Conservation (phyloP, 1,140 invertebrate genomes). For the Spodoptera litura region DNA sequence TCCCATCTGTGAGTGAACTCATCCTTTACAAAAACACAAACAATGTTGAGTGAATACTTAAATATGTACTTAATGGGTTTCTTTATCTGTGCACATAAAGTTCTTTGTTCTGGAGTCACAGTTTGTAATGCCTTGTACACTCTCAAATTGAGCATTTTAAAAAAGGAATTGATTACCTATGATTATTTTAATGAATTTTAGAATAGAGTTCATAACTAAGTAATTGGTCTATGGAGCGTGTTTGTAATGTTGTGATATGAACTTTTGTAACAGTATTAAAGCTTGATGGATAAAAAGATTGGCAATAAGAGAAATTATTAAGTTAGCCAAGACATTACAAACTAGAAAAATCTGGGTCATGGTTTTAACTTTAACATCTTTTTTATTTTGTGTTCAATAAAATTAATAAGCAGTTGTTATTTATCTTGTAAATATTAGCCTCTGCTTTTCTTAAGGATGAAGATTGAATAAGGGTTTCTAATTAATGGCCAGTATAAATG, state of each 20-base stretch:
- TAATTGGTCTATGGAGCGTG: too few species aligned
- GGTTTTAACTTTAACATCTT: conserved; percentile 1
- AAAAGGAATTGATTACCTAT: too few species aligned
- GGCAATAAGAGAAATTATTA: conserved; percentile 13
- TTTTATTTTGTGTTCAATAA: background rate
- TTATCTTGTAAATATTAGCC: too few species aligned
- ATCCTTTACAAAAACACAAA: conserved; percentile 29
- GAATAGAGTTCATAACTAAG: too few species aligned
- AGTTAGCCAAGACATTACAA: conserved; percentile 12
- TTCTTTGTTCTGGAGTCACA: conserved; percentile 19
- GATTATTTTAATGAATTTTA: too few species aligned
- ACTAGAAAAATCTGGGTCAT: conserved; percentile 21
- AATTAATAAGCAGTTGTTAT: background rate
- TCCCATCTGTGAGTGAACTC: background rate
- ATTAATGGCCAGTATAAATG: too few species aligned
- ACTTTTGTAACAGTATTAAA: background rate
- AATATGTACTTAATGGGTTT: conserved; percentile 22
- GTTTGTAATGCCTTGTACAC: too few species aligned
- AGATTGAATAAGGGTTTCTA: too few species aligned
- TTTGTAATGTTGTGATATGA: too few species aligned
- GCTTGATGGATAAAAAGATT: background rate
- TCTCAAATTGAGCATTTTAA: too few species aligned
- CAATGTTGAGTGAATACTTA: conserved; percentile 38
- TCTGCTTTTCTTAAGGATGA: too few species aligned
- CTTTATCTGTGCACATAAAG: conserved; percentile 35